Percentiles rank a stretch among this genome's conserved stretches.
These are phyloP conservation scores for Trileptium ribeirensis DNA, from an alignment of 2,888 invertebrate species.

Conservation along the genomic window DNA sequence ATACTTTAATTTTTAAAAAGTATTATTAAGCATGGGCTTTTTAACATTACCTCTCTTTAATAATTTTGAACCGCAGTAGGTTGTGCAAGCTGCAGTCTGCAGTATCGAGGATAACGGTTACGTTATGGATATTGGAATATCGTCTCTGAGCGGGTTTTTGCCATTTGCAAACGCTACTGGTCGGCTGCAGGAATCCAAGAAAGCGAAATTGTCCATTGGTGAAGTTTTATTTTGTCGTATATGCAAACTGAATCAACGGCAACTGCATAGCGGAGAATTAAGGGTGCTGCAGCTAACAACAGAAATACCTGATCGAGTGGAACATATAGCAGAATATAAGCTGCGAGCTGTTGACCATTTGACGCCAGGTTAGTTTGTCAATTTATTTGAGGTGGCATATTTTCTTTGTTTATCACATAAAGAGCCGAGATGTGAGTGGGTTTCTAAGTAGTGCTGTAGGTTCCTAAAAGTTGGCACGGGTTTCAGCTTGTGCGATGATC, in stretches of 20 bases:
- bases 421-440: no score
- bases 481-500: no score
- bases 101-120: constrained; percentile 23
- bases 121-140: constrained; percentile 8
- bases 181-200: neutral
- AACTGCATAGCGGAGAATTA: neutral
- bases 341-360: neutral
- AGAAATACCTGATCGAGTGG: neutral
- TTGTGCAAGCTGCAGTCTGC: neutral
- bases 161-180: neutral
- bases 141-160: neutral
- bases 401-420: no score
- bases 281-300: neutral
- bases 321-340: neutral
- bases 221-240: neutral
- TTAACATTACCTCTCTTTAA: no score
- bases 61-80: no score
- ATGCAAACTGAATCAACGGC: neutral
- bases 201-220: neutral
- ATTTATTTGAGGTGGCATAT: no score
- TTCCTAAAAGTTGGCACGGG: no score
- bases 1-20: no score
- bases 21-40: no score
- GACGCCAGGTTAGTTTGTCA: neutral
- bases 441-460: no score